These are phyloP conservation scores for Chymomyza amoena DNA, from an alignment of 2,888 invertebrate genomes.

Conservation along the genomic window DNA sequence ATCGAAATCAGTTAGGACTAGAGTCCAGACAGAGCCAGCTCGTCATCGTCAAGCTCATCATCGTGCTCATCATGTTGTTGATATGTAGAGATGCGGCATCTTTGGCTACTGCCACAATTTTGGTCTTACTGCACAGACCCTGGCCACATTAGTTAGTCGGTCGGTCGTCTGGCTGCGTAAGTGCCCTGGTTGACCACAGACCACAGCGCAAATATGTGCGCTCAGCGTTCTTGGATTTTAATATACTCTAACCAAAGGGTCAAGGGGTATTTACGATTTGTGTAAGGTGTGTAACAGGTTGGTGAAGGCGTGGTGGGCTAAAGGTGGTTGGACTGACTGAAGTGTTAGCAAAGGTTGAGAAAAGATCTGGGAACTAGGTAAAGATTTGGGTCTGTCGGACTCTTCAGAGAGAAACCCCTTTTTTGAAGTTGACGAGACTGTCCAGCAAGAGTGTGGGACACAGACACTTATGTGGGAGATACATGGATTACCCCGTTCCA, in stretches of 20 bases:
- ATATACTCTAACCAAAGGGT: too few species aligned
- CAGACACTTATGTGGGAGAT: too few species aligned
- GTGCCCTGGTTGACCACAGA: conserved; percentile 62
- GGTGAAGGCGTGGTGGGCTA: too few species aligned
- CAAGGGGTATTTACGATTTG: too few species aligned
- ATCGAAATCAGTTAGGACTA: conserved; percentile 67
- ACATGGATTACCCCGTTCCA: too few species aligned
- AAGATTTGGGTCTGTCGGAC: too few species aligned
- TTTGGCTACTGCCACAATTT: conserved; percentile 6
- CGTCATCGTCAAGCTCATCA: background rate
- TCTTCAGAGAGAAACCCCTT: too few species aligned
- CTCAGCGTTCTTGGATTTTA: background rate
- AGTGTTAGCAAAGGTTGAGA: background rate
- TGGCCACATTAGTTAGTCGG: background rate
- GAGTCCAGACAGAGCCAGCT: conserved; percentile 2
- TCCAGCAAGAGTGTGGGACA: too few species aligned
- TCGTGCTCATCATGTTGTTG: background rate
- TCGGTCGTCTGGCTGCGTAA: conserved; percentile 39
- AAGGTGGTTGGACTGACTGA: background rate
- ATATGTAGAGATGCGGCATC: background rate
- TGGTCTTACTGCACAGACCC: conserved; percentile 39
- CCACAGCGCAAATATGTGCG: conserved; percentile 51
- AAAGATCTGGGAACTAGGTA: too few species aligned
- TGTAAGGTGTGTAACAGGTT: too few species aligned
- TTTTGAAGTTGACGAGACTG: too few species aligned